Evolutionary conservation across 1,140 invertebrate species (phyloP).

Genomic region (Zaprionus camerounensis): DNA sequence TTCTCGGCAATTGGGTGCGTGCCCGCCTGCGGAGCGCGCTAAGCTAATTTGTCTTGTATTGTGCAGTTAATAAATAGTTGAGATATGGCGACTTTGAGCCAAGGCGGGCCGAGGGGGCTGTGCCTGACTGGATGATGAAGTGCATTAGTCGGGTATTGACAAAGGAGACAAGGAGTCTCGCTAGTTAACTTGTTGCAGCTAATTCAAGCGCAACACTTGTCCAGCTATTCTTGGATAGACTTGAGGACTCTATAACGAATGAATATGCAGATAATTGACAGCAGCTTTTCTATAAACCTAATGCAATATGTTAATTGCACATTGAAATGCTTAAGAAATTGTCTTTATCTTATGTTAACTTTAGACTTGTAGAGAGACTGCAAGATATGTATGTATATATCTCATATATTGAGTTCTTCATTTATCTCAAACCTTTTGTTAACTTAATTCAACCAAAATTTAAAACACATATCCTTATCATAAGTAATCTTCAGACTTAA

Average conservation of each 20-base stretch:
- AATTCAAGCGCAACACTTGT: neutral
- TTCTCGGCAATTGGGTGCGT: constrained; percentile 48
- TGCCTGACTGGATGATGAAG: constrained; percentile 41
- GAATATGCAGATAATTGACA: neutral
- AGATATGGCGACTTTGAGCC: constrained; percentile 2
- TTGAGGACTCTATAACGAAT: neutral
- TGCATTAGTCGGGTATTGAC: constrained; percentile 33
- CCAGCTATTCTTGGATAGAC: neutral
- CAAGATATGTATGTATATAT: too few species aligned
- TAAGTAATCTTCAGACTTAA: too few species aligned
- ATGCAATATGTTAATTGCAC: too few species aligned
- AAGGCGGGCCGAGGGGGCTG: neutral
- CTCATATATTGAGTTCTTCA: too few species aligned
- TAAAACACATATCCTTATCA: too few species aligned
- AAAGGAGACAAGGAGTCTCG: neutral
- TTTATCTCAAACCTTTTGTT: too few species aligned
- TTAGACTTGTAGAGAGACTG: too few species aligned
- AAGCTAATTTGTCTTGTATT: constrained; percentile 69
- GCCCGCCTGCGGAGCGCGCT: constrained; percentile 38
- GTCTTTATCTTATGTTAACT: too few species aligned
- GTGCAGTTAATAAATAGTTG: constrained; percentile 75
- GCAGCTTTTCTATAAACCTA: neutral
- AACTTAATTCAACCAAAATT: too few species aligned
- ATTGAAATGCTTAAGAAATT: too few species aligned
- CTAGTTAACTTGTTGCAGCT: neutral